Base-by-base conservation (phyloP, 2,797 vertebrate genomes). In the Okamejei kenojei region DNA sequence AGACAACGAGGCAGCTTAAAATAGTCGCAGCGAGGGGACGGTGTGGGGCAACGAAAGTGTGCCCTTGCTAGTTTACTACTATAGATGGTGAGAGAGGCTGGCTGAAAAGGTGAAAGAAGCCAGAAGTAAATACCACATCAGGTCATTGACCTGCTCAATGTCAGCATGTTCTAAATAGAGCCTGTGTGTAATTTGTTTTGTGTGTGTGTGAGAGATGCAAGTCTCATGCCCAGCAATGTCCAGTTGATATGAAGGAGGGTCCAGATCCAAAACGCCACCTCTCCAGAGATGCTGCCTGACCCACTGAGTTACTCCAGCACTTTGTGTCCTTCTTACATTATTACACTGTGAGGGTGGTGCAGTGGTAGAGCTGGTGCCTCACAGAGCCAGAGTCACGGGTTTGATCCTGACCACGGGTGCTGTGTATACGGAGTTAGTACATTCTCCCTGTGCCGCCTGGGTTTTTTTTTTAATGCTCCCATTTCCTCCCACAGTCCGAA, bases 1-100 rank as follows among this genome's bases (percentile, higher is more conserved):
- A 74, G 7, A 76, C 23, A 73, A 92, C 71, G 76, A 10, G 71
- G 35, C 26, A 95, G 95, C 98, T 97, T 98, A 98, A 98, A 99
- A 99, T 99, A 99, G 98, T 32, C 23, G 4, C 19, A 1, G 63
- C 4, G 54, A 7, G 58, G 13, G 61, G 7, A 35, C 7, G 6
- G n/a, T 1, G 32, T 38, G 68, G 95, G 94, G 95, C 93, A 95
- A 96, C 96, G 94, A 95, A 93, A 94, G 96, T 73, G 71, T 73
- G 71, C 98, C 97, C 98, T 96, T 95, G 95, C 95, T 94, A 95
- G 96, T 96, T 96, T 97, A 98, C 97, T 98, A 97, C 98, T 99
- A 98, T 99, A 99, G 98, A 99, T 99, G 99, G 98, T 97, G 97
- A 98, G 96, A 97, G 97, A 96, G 96, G 96, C 97, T 97, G 92